Evolutionary conservation across 1,140 invertebrate species (phyloP), one percentile per base, ranked within the genome.

Genomic region (Pseudomyrmex flavicornis): DNA sequence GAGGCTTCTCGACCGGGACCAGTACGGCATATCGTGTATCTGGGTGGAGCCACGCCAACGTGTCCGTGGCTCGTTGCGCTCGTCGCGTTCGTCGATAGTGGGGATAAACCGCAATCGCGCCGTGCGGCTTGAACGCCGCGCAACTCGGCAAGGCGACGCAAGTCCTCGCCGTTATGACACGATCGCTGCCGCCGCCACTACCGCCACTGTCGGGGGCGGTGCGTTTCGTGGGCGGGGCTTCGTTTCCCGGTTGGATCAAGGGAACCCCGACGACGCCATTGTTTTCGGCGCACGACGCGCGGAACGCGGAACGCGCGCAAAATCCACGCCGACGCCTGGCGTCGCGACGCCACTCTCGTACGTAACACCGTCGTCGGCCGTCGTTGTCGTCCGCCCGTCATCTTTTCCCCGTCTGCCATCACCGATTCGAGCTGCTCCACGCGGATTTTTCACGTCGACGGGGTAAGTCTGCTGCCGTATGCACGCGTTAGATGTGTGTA

Each of bases 331-430:
- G 90, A 90, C 89, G 85, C 89, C 87, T 82, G 90, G 87, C 91
- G 90, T 88, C 91, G 89, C 91, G 92, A 92, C 92, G 90, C 90
- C 93, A 93, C 92, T 91, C 87, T 85, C 88, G 84, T 85, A 88
- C 84, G 87, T 89, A 90, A 92, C 88, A 85, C 88, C 87, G 87
- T 90, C 83, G 88, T 84, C 84, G 88, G 70, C 48, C 73, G 65
- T 83, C 80, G 87, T 70, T 52, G 22, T 35, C 66, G 17, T 74
- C 84, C 62, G 56, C 56, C 83, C 84, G 75, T 73, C 80, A 35
- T 35, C 74, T 66, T 88, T 84, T 87, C 85, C 83, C 85, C 87
- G 69, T 86, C 84, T 76, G 46, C 52, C 70, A 26, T 35, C 58
- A 35, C n/a, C 54, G 35, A 35, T 35, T 35, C 5, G 77, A 62